Evolutionary conservation across 2,888 invertebrate species (phyloP).

Genomic region (Syritta pipiens): DNA sequence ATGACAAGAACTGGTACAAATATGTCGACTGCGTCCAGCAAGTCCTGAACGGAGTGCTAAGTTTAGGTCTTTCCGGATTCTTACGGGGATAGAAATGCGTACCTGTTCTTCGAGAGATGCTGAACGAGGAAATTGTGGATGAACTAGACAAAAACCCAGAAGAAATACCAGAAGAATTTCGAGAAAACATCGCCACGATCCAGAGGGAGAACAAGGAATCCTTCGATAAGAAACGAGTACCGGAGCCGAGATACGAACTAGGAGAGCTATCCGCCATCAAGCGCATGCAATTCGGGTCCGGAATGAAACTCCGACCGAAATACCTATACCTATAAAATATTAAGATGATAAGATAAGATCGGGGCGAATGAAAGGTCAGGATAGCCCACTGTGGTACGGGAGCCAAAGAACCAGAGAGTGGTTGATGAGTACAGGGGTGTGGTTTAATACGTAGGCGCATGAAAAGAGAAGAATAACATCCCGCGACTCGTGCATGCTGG

Average conservation of each 20-base stretch:
- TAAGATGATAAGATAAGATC: conserved; percentile 27
- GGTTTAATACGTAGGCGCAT: no score
- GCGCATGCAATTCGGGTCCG: conserved; percentile 38
- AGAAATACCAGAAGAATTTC: conserved; percentile 16
- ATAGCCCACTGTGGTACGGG: conserved; percentile 28
- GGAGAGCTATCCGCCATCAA: conserved; percentile 49
- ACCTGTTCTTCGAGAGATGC: conserved; percentile 13
- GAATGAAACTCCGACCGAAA: conserved; percentile 7
- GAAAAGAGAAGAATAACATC: no score
- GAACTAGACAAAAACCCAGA: conserved; percentile 27
- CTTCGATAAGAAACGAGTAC: conserved; percentile 14
- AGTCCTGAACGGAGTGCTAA: conserved; percentile 72
- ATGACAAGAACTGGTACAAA: conserved; percentile 73
- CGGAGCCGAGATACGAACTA: conserved; percentile 21
- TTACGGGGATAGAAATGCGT: conserved; percentile 50
- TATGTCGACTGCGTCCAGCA: conserved; percentile 70
- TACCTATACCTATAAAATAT: not conserved
- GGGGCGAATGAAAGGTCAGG: conserved; percentile 8
- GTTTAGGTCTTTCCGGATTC: conserved; percentile 34
- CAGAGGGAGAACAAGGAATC: conserved; percentile 37
- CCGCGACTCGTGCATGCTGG: no score
- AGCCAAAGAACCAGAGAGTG: no score
- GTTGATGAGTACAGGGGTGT: no score
- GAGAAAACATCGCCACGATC: conserved; percentile 30
- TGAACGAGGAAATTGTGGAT: conserved; percentile 15